phyloP scores from a whole-genome alignment of 2,888 invertebrate genomes.

The Cremastinae sp. region DNA sequence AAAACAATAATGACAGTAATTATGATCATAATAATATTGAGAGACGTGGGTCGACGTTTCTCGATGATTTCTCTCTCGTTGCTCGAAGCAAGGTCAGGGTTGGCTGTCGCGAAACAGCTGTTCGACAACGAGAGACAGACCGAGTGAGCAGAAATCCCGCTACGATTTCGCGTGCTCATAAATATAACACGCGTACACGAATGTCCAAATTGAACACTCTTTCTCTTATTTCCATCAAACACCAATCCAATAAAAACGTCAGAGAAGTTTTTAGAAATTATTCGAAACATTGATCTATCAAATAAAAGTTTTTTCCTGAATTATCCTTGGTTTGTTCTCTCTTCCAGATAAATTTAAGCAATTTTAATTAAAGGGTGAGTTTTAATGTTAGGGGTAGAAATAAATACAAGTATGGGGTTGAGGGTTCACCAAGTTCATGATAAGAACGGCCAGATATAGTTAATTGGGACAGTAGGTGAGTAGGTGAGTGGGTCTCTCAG shows the following conservation, averaged over 20 bases:
- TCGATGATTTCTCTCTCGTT: slow-evolving; percentile 63
- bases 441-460: slow-evolving; percentile 1
- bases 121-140: slow-evolving; percentile 49
- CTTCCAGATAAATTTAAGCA: too few species aligned
- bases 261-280: too few species aligned
- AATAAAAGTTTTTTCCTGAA: too few species aligned
- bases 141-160: slow-evolving; percentile 38
- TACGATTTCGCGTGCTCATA: not conserved
- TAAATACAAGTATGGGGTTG: not conserved
- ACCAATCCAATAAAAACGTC: too few species aligned
- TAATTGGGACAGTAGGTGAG: slow-evolving; percentile 50
- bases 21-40: slow-evolving; percentile 31
- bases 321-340: too few species aligned
- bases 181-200: not conserved
- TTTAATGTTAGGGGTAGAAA: not conserved
- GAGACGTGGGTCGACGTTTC: slow-evolving; percentile 64
- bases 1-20: too few species aligned
- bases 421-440: slow-evolving; percentile 5
- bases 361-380: too few species aligned
- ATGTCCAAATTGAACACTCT: not conserved
- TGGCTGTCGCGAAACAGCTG: slow-evolving; percentile 74
- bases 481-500: slow-evolving; percentile 53
- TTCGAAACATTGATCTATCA: too few species aligned
- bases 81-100: slow-evolving; percentile 72
- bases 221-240: too few species aligned